A percentile compares a stretch with the other conserved stretches of the same genome.
phyloP scores from a whole-genome alignment of 2,797 vertebrate genomes.

The Rhynchotus rufescens region DNA sequence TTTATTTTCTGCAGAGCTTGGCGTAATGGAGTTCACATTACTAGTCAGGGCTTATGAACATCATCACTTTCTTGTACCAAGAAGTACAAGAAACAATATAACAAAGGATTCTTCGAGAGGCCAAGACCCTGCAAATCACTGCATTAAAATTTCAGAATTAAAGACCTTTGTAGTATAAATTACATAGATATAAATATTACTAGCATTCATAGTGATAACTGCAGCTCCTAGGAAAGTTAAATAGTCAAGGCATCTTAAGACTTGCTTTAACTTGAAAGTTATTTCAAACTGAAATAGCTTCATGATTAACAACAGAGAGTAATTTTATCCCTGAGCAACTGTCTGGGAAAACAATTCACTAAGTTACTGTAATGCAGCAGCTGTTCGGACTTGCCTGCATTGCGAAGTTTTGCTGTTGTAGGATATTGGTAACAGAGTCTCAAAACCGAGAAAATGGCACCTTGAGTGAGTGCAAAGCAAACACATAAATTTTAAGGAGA shows the following conservation, averaged over 20 bases:
- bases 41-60: not conserved
- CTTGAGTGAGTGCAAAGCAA: not conserved
- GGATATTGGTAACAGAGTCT: not conserved
- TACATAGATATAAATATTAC: not conserved
- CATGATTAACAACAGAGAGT: not conserved
- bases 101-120: not conserved
- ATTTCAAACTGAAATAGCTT: not conserved
- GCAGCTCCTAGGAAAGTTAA: not conserved
- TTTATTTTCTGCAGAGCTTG: not conserved
- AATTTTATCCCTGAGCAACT: not conserved
- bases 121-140: not conserved
- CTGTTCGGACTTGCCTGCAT: not conserved
- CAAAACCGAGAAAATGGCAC: not conserved
- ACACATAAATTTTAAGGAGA: not conserved
- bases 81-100: not conserved
- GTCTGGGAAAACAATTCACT: slow-evolving; percentile 13
- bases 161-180: not conserved
- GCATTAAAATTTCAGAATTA: not conserved
- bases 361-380: not conserved
- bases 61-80: not conserved
- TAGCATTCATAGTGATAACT: not conserved
- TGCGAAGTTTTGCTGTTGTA: not conserved
- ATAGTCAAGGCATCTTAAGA: not conserved
- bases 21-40: not conserved
- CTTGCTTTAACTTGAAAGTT: slow-evolving; percentile 24